Evolutionary conservation across 2,113 vertebrate genomes (phyloP).

Genomic region (Centrocercus urophasianus): DNA sequence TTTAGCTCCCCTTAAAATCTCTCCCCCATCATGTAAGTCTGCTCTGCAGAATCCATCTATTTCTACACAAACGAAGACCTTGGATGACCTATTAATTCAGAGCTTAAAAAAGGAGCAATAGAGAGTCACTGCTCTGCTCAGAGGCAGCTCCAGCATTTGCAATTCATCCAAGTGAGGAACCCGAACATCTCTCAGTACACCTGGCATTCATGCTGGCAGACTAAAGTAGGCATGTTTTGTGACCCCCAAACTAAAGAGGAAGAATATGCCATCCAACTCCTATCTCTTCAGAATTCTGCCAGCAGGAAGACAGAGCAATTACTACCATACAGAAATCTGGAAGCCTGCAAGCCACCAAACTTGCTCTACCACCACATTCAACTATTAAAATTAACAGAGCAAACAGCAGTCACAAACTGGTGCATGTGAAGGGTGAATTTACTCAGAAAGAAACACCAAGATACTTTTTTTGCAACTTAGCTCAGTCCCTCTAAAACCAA

Average conservation of each 20-base stretch:
- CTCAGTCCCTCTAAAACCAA: not conserved
- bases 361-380: not conserved
- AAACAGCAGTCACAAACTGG: not conserved
- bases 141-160: not conserved
- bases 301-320: not conserved
- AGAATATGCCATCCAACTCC: not conserved
- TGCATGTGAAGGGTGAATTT: not conserved
- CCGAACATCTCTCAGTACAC: not conserved
- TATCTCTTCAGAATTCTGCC: not conserved
- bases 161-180: not conserved
- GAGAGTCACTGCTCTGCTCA: not conserved
- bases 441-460: not conserved
- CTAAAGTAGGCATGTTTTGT: constrained; percentile 10
- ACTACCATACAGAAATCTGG: not conserved
- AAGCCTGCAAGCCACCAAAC: not conserved
- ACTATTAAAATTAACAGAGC: not conserved
- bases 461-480: not conserved
- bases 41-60: constrained; percentile 10
- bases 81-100: constrained; percentile 23
- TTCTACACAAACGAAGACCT: constrained; percentile 17
- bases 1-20: constrained; percentile 37
- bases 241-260: not conserved
- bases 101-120: not conserved
- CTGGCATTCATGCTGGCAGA: constrained; percentile 8
- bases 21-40: constrained; percentile 36